Evolutionary conservation across 2,888 invertebrate genomes (phyloP), one percentile per base, ranked within the genome.

Genomic region (Hypsopygia costalis): DNA sequence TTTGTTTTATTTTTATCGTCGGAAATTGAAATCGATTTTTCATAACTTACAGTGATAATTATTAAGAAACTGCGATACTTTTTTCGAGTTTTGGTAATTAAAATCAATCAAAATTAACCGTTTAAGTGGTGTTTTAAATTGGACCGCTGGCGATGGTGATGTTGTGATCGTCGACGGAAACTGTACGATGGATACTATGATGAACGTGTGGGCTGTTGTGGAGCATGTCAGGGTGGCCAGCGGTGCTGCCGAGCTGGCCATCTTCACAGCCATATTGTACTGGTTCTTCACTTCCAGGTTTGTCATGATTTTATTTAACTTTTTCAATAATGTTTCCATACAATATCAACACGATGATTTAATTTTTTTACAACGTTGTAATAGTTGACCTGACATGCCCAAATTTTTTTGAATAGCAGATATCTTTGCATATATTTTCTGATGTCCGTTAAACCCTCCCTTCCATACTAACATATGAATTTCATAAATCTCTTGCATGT

Each of bases 241-340:
- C 64, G 91, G 91, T 4, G 87, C 91, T 43, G 89, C 91, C 32
- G 91, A 91, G 69, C 75, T 91, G 52, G 90, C 91, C 66, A 87
- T 92, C 72, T 90, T 91, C 77, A 90, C 90, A 51, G 91, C 90
- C 43, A 81, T 91, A 21, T 77, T 92, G 51, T 91, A 91, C 77
- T 92, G 91, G 87, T 90, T 91, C 77, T 91, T 91, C 73, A 91
- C 90, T 37, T 88, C 89, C 55, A 91, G 91, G 91, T 91, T 75
- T 36, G 81, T 78, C 4, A 16, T 16, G 4, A 4, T 16, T 25
- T 25, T 5, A 25, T 25, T 7, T 21, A 21, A 21, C 25, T 25
- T 25, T 25, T 8, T 25, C 6, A 16, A 16, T 16, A 16, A n/a
- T n/a, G n/a, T n/a, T n/a, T n/a, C n/a, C n/a, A n/a, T n/a, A n/a